Base-by-base conservation (phyloP, 2,888 invertebrate species). In the Pterobdella sp. region DNA sequence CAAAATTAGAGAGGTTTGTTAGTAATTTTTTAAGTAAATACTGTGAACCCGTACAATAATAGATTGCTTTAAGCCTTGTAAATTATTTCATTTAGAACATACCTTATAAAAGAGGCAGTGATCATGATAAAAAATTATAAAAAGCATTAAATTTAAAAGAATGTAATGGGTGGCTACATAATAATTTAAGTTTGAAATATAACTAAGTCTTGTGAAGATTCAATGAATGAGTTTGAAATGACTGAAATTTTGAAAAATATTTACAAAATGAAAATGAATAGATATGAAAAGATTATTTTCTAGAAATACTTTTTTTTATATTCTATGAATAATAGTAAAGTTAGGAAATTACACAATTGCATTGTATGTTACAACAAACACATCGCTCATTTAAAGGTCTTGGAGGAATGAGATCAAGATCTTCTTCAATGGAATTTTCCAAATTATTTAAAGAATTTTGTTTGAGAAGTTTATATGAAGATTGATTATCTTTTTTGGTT, bases 381-480 rank as follows among this genome's bases (percentile, higher is more conserved):
- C 85, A 85, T 73, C 84, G 79, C 75, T 84, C 83, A 75, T 83
- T 81, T 34, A 84, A 78, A 42, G 84, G 84, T 75, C 84, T 81
- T 35, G 86, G 86, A 32, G 85, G 85, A 76, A 85, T 84, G 34
- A 86, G 81, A 78, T 86, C 85, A 75, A 86, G 81, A 77, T 86
- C 85, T 77, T 85, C 85, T 77, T 85, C 85, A 77, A 56, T 56
- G 3, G 60, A 56, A 56, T 22, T 22, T 56, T 56, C 60, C n/a
- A 56, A 26, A n/a, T 56, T n/a, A 22, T 56, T 56, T 3, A 4
- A 3, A 26, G 10, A 14, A 18, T 22, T 3, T 56, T 56, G 60
- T 22, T 56, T 56, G 3, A 56, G 60, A 4, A 56, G 60, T 56
- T 84, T 82, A 78, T 82, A 82, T 76, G 29, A 37, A 1, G 29